Evolutionary conservation across 37 sponge, comb jelly and placozoan genomes (phyloP).

Genomic region (Halisarca cf. caerulea): DNA sequence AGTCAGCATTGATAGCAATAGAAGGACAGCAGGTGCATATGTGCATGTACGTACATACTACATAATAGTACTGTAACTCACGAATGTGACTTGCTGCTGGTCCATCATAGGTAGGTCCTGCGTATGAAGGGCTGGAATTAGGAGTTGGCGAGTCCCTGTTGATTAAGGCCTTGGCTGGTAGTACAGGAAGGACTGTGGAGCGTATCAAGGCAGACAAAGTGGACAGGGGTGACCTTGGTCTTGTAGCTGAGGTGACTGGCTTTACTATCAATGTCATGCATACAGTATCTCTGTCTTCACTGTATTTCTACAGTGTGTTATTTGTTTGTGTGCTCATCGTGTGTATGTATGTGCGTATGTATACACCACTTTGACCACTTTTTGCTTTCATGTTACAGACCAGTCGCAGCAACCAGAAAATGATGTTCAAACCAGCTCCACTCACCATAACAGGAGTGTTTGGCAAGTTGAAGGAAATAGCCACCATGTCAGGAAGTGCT

Average conservation of each 20-base stretch:
- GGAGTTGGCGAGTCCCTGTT: constrained; percentile 89
- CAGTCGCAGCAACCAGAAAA: constrained; percentile 85
- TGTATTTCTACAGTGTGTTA: too few relatives aligned
- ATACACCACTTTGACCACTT: not conserved
- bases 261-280: too few relatives aligned
- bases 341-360: not conserved
- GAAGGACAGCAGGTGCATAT: not conserved
- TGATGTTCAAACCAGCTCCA: constrained; percentile 93
- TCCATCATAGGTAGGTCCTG: constrained; percentile 79
- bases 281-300: too few relatives aligned
- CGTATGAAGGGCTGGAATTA: constrained; percentile 91
- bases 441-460: constrained; percentile 85
- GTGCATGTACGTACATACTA: not conserved
- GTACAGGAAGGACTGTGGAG: constrained; percentile 79
- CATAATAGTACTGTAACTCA: not conserved
- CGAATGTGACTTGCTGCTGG: not conserved
- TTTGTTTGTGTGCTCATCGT: not conserved
- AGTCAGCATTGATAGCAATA: not conserved
- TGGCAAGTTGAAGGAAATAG: constrained; percentile 83
- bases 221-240: constrained; percentile 90
- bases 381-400: constrained; percentile 29
- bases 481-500: constrained; percentile 75
- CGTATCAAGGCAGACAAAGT: constrained; percentile 80
- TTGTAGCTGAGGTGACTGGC: constrained; percentile 82
- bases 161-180: constrained; percentile 84